Evolutionary conservation across 2,113 vertebrate species (phyloP), one percentile per base, ranked within the genome.

Genomic region (Cyanoderma ruficeps): DNA sequence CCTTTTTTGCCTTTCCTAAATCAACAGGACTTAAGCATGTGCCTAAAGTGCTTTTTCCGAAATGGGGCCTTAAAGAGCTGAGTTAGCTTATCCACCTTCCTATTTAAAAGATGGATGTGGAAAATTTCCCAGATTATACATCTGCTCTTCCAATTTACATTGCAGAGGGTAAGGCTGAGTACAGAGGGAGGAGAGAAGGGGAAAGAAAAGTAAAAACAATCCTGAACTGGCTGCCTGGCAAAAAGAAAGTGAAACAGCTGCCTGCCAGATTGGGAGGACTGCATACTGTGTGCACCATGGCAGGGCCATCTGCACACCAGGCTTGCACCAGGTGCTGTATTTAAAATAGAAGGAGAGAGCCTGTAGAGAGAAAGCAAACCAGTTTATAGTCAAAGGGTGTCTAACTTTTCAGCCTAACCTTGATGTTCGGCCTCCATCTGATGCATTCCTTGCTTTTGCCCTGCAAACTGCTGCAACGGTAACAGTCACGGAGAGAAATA

Each of bases 41-140:
- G 80, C 90, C 85, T 94, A 93, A 97, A 96, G 96, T 90, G 92
- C 37, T 94, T 96, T 96, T 96, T 94, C 96, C 57, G 60, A 97
- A 61, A 67, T 83, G 72, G n/a, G 56, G 49, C 69, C 68, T 93
- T 96, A 93, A 96, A 96, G 41, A 90, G 92, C 93, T 95, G 93
- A 93, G 87, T 88, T 95, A 88, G 86, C 86, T 97, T 92, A 95
- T 95, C 93, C 90, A 96, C 96, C 83, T 96, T 96, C 85, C 94
- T 87, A 90, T 90, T 94, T 93, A 96, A 96, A 95, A 97, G 92
- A 95, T 96, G 94, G 49, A 95, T 95, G 72, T 96, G 93, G 96
- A 97, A 97, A 96, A 90, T 82, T 90, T 97, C 94, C 94, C 96
- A 96, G 92, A 94, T 94, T 96, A 96, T 95, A 96, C 93, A 96